A percentile compares a stretch with the other conserved stretches of the same genome.
These are phyloP conservation scores for Ctenochaetus hawaiiensis DNA, from an alignment of 2,797 vertebrate genomes.

Conservation along the genomic window DNA sequence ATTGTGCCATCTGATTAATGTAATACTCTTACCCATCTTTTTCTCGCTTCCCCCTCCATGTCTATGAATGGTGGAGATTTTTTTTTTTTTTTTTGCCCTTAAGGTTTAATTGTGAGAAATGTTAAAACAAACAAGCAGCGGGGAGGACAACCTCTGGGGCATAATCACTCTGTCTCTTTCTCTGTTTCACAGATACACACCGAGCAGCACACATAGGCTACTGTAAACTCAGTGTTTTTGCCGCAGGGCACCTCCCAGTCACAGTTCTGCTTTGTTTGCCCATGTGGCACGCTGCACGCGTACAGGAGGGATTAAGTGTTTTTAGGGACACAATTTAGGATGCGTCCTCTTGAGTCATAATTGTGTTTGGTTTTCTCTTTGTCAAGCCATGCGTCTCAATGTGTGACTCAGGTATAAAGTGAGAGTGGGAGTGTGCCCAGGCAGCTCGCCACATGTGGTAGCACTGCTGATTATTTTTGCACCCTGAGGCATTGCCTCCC, in stretches of 20 bases:
- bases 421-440: constrained; percentile 41
- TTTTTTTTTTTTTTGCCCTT: constrained; percentile 12
- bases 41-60: constrained; percentile 15
- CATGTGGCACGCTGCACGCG: constrained; percentile 25
- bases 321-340: constrained; percentile 40
- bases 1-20: constrained; percentile 29
- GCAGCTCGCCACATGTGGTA: constrained; percentile 29
- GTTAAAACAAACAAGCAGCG: constrained; percentile 51
- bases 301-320: constrained; percentile 36
- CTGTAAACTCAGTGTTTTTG: constrained; percentile 46
- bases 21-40: constrained; percentile 42
- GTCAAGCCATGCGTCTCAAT: not conserved
- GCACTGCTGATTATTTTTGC: constrained; percentile 55
- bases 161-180: constrained; percentile 15
- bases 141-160: constrained; percentile 38
- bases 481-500: constrained; percentile 48
- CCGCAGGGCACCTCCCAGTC: constrained; percentile 49
- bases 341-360: constrained; percentile 45
- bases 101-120: constrained; percentile 61
- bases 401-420: constrained; percentile 65
- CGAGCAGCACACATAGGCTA: not conserved
- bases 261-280: constrained; percentile 43
- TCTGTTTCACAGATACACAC: constrained; percentile 13
- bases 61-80: constrained; percentile 1
- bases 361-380: constrained; percentile 33